These are phyloP conservation scores for Lasioglossum vierecki DNA, from an alignment of 2,888 invertebrate genomes.

Conservation along the genomic window DNA sequence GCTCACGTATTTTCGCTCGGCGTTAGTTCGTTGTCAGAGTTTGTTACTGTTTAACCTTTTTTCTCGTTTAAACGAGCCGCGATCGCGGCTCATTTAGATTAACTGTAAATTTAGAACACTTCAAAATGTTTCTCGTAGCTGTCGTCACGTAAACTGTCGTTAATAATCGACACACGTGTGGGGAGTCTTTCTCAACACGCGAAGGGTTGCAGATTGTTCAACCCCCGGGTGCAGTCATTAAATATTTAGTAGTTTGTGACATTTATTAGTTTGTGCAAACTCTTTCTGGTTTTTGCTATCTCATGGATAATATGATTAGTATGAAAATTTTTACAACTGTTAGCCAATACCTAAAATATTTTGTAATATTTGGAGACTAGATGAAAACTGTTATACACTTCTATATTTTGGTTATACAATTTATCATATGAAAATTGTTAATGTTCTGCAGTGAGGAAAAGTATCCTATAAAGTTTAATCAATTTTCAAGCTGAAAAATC, in stretches of 20 bases:
- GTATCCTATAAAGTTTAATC: no score
- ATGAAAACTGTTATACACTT: no score
- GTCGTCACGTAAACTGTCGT: background rate
- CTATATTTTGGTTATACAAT: no score
- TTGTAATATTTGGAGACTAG: no score
- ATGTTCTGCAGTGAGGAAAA: no score
- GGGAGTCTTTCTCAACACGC: background rate
- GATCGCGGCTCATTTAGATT: slow-evolving; percentile 13
- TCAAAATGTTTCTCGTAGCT: background rate
- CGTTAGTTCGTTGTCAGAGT: slow-evolving; percentile 22
- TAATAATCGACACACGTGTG: background rate
- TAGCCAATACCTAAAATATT: no score
- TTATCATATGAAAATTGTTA: no score
- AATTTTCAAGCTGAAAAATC: no score
- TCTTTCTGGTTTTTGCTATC: no score
- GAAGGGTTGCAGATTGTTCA: background rate
- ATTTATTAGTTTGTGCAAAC: background rate
- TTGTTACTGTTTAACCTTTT: slow-evolving; percentile 41
- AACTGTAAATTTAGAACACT: background rate
- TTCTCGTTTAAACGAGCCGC: background rate
- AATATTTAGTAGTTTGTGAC: background rate
- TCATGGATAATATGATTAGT: no score
- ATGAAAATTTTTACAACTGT: background rate
- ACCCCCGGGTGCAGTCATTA: background rate
- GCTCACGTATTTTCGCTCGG: slow-evolving; percentile 39